Conservation (phyloP, 92 coral and sea anemone species). For the Palythoa grandis region DNA sequence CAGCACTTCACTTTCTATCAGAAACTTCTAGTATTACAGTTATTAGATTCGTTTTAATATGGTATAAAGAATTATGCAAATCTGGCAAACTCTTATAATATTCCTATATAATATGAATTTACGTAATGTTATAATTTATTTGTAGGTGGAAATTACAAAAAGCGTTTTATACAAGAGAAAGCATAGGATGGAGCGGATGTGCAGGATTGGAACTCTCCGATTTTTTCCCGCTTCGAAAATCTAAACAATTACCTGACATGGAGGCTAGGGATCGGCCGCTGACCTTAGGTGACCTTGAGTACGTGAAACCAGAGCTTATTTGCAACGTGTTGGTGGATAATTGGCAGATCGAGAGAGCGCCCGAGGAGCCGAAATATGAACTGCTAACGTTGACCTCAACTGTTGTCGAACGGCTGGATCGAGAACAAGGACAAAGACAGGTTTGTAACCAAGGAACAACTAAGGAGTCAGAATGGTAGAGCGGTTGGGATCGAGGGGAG, state of each 20-base stretch:
- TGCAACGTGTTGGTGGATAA: constrained; percentile 54
- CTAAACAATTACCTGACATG: neutral
- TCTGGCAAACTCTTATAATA: too few species aligned
- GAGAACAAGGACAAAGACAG: constrained; percentile 36
- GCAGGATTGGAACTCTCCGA: constrained; percentile 41
- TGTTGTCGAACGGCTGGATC: constrained; percentile 55
- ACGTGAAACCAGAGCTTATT: constrained; percentile 53
- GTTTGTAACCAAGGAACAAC: neutral
- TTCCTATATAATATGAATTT: too few species aligned
- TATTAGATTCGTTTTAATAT: too few species aligned
- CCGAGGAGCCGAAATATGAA: constrained; percentile 39
- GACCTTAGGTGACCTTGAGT: constrained; percentile 41
- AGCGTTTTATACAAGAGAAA: constrained; percentile 44
- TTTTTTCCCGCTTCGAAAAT: constrained; percentile 28
- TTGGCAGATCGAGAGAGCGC: constrained; percentile 42
- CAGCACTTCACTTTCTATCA: too few species aligned
- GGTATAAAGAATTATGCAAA: too few species aligned
- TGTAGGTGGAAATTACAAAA: constrained; percentile 59
- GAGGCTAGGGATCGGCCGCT: constrained; percentile 35
- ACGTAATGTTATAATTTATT: too few species aligned
- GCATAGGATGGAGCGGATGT: constrained; percentile 49
- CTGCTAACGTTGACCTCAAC: constrained; percentile 53
- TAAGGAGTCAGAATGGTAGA: too few species aligned
- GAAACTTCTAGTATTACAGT: too few species aligned
- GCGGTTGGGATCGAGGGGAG: too few species aligned